phyloP scores from a whole-genome alignment of 2,888 invertebrate species.

The Dexiosoma caninum region DNA sequence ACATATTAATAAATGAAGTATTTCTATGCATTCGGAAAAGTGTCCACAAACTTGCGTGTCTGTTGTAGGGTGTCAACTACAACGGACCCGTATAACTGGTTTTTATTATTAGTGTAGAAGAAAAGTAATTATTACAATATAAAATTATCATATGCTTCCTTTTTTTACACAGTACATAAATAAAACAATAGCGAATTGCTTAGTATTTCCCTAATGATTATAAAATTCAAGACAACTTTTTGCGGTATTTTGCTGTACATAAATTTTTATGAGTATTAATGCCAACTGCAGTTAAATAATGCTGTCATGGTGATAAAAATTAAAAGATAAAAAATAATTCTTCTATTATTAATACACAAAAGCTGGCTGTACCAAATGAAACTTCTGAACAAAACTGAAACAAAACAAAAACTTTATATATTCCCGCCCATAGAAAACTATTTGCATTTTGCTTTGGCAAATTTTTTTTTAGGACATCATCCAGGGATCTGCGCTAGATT shows the following conservation, averaged over 20 bases:
- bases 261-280: constrained; percentile 35
- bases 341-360: constrained; percentile 7
- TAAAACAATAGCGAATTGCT: neutral
- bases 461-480: neutral
- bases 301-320: constrained; percentile 35
- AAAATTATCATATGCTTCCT: too few relatives aligned
- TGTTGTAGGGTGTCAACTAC: too few relatives aligned
- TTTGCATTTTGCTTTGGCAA: neutral
- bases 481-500: neutral
- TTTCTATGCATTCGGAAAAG: too few relatives aligned
- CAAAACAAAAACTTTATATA: neutral
- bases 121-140: too few relatives aligned
- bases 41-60: too few relatives aligned
- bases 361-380: neutral
- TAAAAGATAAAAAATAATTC: constrained; percentile 42
- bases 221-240: neutral
- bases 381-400: neutral
- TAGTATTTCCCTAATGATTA: neutral
- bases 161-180: neutral
- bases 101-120: too few relatives aligned
- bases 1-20: too few relatives aligned
- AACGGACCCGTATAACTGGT: too few relatives aligned
- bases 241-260: too few relatives aligned
- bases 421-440: neutral
- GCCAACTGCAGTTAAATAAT: constrained; percentile 45